Percentiles rank a stretch among this genome's conserved stretches.
phyloP scores from a whole-genome alignment of 2,888 invertebrate genomes.

The Vanessa cardui region DNA sequence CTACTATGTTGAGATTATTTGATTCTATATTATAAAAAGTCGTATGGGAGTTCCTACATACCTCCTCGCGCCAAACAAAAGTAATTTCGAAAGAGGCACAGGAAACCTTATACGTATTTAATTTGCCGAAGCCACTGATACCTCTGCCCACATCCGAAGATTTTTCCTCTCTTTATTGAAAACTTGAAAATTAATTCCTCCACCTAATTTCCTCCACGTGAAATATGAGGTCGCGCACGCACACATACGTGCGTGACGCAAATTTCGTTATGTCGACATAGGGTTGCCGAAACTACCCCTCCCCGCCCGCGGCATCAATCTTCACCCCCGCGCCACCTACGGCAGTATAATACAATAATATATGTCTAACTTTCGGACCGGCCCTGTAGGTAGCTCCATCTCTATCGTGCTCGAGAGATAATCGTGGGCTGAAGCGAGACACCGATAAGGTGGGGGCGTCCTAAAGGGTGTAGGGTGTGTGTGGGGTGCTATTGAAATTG shows the following conservation, averaged over 20 bases:
- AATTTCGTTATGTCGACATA: constrained; percentile 79
- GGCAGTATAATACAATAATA: constrained; percentile 82
- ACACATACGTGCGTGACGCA: constrained; percentile 72
- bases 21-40: no score
- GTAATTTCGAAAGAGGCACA: constrained; percentile 32
- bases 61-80: constrained; percentile 18
- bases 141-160: constrained; percentile 51
- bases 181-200: constrained; percentile 80
- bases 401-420: constrained; percentile 48
- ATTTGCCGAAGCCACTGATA: constrained; percentile 59
- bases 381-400: constrained; percentile 75
- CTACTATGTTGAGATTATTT: no score
- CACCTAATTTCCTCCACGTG: constrained; percentile 76
- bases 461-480: constrained; percentile 82
- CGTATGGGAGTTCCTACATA: neutral
- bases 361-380: constrained; percentile 83
- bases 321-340: constrained; percentile 80
- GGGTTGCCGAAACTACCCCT: constrained; percentile 80
- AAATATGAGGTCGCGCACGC: constrained; percentile 74
- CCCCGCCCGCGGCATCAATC: constrained; percentile 73
- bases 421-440: constrained; percentile 52
- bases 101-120: constrained; percentile 64
- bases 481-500: constrained; percentile 82
- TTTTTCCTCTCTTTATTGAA: constrained; percentile 75
- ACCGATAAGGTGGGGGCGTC: constrained; percentile 70